These are phyloP conservation scores for Gyrodactylus bullatarudis DNA, from an alignment of 1,140 invertebrate species.

Conservation along the genomic window DNA sequence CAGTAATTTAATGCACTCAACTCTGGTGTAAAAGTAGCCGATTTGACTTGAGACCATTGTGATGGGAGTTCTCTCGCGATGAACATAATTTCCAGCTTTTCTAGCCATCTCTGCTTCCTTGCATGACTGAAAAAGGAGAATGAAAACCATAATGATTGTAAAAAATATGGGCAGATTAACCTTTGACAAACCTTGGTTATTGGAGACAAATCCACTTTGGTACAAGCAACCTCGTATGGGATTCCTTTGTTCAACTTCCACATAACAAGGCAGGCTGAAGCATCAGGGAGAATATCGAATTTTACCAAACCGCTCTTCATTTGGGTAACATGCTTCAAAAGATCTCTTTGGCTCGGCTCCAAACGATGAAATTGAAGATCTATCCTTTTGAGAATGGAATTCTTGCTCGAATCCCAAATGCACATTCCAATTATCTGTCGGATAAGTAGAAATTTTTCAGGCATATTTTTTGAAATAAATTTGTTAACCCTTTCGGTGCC, in stretches of 20 bases:
- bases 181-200: background rate
- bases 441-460: too few species aligned
- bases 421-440: background rate
- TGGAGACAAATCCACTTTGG: background rate
- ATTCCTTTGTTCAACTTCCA: background rate
- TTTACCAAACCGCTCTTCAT: background rate
- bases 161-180: too few species aligned
- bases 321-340: too few species aligned
- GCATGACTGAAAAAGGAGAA: background rate
- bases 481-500: too few species aligned
- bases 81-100: background rate
- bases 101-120: background rate
- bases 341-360: background rate
- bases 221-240: background rate
- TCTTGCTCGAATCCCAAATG: background rate
- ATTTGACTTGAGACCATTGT: background rate
- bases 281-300: background rate
- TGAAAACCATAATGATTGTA: background rate
- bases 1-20: background rate
- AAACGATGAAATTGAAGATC: background rate
- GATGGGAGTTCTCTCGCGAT: background rate
- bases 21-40: background rate
- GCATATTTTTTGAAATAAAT: too few species aligned
- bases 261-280: background rate
- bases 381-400: background rate